Conservation (phyloP, 2,797 vertebrate species). For the Tapirus indicus region DNA sequence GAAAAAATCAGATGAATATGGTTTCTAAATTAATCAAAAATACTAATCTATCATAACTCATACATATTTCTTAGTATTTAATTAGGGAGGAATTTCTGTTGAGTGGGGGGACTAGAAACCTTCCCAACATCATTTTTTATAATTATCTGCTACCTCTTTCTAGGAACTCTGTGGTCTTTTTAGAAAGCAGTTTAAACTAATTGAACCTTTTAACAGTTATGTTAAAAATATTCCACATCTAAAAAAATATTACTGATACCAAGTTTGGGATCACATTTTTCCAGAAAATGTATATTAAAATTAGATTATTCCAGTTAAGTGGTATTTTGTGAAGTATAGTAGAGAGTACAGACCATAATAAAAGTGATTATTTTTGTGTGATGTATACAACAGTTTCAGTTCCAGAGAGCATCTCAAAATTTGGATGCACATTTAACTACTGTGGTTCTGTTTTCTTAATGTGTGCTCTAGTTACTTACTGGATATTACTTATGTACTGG, state of each 20-base stretch:
- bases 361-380: not conserved
- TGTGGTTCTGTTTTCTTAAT: not conserved
- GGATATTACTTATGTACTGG: not conserved
- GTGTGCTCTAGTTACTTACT: not conserved
- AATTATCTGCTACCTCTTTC: not conserved
- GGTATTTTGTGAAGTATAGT: not conserved
- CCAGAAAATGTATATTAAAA: not conserved
- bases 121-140: not conserved
- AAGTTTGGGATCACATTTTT: not conserved
- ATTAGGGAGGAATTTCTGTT: not conserved
- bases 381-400: not conserved
- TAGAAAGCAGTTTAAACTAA: conserved; percentile 27
- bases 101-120: not conserved
- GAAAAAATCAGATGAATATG: not conserved
- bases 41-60: not conserved
- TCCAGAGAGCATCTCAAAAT: not conserved
- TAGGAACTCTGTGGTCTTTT: not conserved
- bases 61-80: not conserved
- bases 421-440: not conserved
- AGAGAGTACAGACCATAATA: fast-evolving
- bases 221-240: not conserved
- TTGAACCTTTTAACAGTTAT: not conserved
- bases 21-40: not conserved
- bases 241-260: not conserved
- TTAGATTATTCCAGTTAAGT: not conserved